phyloP scores from a whole-genome alignment of 2,888 invertebrate species.

The Sepiola atlantica region DNA sequence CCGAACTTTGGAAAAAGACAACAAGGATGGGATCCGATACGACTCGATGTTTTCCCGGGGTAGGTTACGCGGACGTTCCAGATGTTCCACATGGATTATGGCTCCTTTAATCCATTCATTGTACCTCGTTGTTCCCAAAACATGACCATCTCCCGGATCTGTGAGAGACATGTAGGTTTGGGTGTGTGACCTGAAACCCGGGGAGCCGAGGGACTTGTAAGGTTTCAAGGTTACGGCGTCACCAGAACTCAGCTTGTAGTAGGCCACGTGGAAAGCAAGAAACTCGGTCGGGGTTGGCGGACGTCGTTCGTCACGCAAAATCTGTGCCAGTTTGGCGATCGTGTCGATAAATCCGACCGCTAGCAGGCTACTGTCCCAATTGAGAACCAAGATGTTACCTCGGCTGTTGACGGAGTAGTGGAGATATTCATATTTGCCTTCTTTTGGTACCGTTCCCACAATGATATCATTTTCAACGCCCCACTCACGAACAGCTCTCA shows the following conservation, averaged over 20 bases:
- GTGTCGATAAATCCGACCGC: conserved; percentile 52
- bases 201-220: conserved; percentile 55
- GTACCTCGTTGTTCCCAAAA: conserved; percentile 60
- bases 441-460: conserved; percentile 54
- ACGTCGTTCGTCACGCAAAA: conserved; percentile 52
- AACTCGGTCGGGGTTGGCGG: conserved; percentile 57
- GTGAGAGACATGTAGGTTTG: conserved; percentile 63
- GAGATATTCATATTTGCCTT: conserved; percentile 40
- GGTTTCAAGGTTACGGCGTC: conserved; percentile 49
- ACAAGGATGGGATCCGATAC: conserved; percentile 60
- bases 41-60: conserved; percentile 59
- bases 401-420: conserved; percentile 49
- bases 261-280: conserved; percentile 56
- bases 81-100: conserved; percentile 63
- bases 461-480: conserved; percentile 52
- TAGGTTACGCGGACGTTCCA: conserved; percentile 58
- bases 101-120: conserved; percentile 62
- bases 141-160: conserved; percentile 62
- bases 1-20: conserved; percentile 59
- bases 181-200: conserved; percentile 60
- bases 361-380: conserved; percentile 54
- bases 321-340: conserved; percentile 52
- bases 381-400: conserved; percentile 52
- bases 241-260: conserved; percentile 52
- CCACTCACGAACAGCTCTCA: conserved; percentile 52